Conservation (phyloP, 2,888 invertebrate genomes). For the Latrodectus elegans region DNA sequence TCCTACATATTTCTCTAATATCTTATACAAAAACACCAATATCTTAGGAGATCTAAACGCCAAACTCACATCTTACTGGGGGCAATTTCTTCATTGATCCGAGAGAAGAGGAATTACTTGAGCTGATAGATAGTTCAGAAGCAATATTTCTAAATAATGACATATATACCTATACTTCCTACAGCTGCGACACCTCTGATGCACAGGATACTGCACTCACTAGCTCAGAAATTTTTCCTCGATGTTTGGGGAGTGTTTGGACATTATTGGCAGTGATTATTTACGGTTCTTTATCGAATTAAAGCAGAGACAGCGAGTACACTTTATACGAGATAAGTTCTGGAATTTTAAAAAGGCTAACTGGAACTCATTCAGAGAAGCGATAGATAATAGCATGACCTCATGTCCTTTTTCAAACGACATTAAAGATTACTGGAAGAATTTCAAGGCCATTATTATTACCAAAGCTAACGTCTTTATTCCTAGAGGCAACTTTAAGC, state of each 20-base stretch:
- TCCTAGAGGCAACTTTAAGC: too few relatives aligned
- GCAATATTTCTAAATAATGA: constrained; percentile 3
- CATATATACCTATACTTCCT: constrained; percentile 9
- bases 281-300: constrained; percentile 6
- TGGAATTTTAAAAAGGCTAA: too few relatives aligned
- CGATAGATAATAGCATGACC: too few relatives aligned
- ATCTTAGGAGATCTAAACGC: too few relatives aligned
- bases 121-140: constrained; percentile 14
- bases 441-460: too few relatives aligned
- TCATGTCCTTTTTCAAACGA: background rate
- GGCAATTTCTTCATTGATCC: background rate
- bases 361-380: too few relatives aligned
- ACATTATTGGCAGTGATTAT: constrained; percentile 19
- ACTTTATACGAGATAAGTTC: too few relatives aligned
- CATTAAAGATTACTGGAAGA: background rate
- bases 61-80: too few relatives aligned
- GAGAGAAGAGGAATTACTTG: constrained; percentile 18
- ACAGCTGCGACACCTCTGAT: background rate
- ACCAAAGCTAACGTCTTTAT: too few relatives aligned
- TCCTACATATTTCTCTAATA: too few relatives aligned
- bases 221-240: constrained; percentile 7
- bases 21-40: too few relatives aligned
- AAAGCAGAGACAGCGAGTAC: constrained; percentile 15
- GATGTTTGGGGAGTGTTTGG: constrained; percentile 17
- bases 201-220: constrained; percentile 13